Conservation (phyloP, 2,113 vertebrate genomes). For the Shinisaurus crocodilurus region DNA sequence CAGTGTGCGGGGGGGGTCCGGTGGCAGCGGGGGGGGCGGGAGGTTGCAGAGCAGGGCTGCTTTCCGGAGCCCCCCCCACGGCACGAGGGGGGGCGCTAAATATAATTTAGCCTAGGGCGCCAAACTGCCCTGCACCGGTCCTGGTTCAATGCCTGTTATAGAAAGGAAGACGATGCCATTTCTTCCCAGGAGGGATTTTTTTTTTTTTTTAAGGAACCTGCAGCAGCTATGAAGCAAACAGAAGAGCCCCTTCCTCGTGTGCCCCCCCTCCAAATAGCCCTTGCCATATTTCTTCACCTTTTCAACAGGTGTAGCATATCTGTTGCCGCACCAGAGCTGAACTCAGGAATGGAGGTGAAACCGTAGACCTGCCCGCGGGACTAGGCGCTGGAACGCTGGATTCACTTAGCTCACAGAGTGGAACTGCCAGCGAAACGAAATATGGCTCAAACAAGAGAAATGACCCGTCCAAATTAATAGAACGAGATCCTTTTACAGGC, state of each 20-base stretch:
- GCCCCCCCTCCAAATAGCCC: not conserved
- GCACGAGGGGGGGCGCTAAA: too few relatives aligned
- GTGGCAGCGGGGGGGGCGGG: too few relatives aligned
- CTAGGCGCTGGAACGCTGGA: conserved; percentile 62
- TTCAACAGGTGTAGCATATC: conserved; percentile 64
- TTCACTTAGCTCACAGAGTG: conserved; percentile 76
- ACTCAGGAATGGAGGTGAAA: conserved; percentile 64
- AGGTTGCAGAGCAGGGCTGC: too few relatives aligned
- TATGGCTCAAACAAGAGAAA: conserved; percentile 74
- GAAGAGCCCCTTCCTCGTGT: not conserved
- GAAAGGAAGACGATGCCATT: conserved; percentile 8
- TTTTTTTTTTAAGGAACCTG: conserved; percentile 26
- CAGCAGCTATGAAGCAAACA: conserved; percentile 5
- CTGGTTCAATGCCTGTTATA: not conserved
- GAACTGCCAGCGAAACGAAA: conserved; percentile 74
- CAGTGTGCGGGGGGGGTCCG: too few relatives aligned
- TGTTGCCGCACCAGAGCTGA: conserved; percentile 55
- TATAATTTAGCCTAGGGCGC: too few relatives aligned
- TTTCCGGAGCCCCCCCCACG: too few relatives aligned
- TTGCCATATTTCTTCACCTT: conserved; percentile 59
- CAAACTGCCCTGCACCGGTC: too few relatives aligned
- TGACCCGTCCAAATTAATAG: conserved; percentile 76
- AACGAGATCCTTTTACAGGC: conserved; percentile 77
- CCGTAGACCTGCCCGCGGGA: conserved; percentile 42
- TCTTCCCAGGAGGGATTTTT: conserved; percentile 33